A percentile compares a stretch with the other conserved stretches of the same genome.
phyloP scores from a whole-genome alignment of 2,797 vertebrate genomes.

The Melanotaenia parkinsoni region DNA sequence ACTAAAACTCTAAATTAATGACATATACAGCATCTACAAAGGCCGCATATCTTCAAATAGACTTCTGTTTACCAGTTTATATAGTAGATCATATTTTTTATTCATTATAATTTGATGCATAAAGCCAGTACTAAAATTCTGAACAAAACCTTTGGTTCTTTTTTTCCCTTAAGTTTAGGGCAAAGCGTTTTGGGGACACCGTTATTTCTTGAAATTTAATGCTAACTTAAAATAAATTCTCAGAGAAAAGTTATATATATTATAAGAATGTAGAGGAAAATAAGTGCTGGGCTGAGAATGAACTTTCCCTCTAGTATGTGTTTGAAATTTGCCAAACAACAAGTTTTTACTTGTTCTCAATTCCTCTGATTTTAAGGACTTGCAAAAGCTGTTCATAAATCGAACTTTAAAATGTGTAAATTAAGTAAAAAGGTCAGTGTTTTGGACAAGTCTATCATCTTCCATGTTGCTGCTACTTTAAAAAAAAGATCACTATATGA shows the following conservation, averaged over 20 bases:
- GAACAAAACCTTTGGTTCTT: slow-evolving; percentile 15
- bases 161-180: slow-evolving; percentile 10
- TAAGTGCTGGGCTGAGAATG: slow-evolving; percentile 7
- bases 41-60: background rate
- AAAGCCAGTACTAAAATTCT: background rate
- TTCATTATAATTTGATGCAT: background rate
- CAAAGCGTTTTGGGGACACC: slow-evolving; percentile 41
- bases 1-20: background rate
- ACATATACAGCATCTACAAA: background rate
- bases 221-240: slow-evolving; percentile 32
- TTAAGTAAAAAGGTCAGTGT: slow-evolving; percentile 26
- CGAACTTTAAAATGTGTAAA: slow-evolving; percentile 9
- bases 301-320: slow-evolving; percentile 20
- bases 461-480: background rate
- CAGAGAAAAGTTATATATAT: slow-evolving; percentile 31
- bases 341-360: background rate
- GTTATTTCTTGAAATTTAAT: slow-evolving; percentile 58
- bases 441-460: slow-evolving; percentile 12
- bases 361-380: slow-evolving; percentile 11
- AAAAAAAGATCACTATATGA: slow-evolving; percentile 32
- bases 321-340: background rate
- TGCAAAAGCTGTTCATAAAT: slow-evolving; percentile 5
- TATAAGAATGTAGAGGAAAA: slow-evolving; percentile 4
- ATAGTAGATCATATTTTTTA: background rate
- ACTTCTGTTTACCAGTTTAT: background rate